Percentiles rank a stretch among this genome's conserved stretches.
Conservation (phyloP, 1,140 invertebrate genomes). For the Bactericera cockerelli region DNA sequence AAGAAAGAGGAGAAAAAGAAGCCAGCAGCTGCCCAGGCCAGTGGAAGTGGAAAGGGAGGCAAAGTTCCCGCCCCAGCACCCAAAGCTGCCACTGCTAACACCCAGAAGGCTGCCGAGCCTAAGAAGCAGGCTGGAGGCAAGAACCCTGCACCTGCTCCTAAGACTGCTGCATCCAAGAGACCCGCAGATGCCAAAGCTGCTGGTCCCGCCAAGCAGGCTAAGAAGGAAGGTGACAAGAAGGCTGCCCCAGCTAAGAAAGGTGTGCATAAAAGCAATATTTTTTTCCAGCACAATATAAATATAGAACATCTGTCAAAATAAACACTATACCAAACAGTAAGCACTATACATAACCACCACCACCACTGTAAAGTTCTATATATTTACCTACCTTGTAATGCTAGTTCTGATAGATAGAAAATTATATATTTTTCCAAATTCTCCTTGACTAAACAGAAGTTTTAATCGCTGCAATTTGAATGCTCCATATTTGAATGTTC, state of each 20-base stretch:
- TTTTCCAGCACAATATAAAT: background rate
- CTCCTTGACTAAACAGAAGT: too few species aligned
- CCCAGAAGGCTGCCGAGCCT: conserved; percentile 12
- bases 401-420: too few species aligned
- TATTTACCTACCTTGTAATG: too few species aligned
- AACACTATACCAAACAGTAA: background rate
- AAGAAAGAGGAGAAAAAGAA: conserved; percentile 30
- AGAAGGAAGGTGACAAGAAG: conserved; percentile 20
- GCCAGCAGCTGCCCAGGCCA: conserved; percentile 13
- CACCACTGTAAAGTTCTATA: too few species aligned
- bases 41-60: conserved; percentile 13
- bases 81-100: conserved; percentile 28
- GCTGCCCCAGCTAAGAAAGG: conserved; percentile 29
- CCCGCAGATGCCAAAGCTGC: conserved; percentile 32
- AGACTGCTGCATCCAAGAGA: conserved; percentile 14
- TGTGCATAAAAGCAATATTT: conserved; percentile 17
- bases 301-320: background rate
- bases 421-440: too few species aligned
- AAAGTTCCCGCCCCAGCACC: conserved; percentile 19
- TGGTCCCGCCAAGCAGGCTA: conserved; percentile 22
- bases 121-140: conserved; percentile 8
- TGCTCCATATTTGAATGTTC: too few species aligned
- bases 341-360: too few species aligned
- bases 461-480: too few species aligned
- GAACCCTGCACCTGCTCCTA: conserved; percentile 7